Percentiles rank a stretch among this genome's conserved stretches.
Conservation (phyloP, 2,888 invertebrate genomes). For the Drosophila trichaetosa region DNA sequence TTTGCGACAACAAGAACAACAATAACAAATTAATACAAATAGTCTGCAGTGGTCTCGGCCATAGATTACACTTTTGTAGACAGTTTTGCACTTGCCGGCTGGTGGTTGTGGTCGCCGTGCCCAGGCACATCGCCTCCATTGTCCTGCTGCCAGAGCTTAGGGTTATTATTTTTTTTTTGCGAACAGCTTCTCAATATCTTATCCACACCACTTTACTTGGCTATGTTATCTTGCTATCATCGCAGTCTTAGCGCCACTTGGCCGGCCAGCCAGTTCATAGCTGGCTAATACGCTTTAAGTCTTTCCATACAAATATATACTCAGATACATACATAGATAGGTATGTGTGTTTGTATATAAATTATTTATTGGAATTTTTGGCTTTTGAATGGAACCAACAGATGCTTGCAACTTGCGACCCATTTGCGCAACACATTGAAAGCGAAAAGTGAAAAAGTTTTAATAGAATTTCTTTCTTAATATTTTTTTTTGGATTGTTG, state of each 20-base stretch:
- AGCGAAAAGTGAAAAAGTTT: constrained; percentile 72
- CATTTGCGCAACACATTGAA: constrained; percentile 36
- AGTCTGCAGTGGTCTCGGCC: constrained; percentile 73
- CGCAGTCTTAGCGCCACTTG: constrained; percentile 41
- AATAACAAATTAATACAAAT: constrained; percentile 78
- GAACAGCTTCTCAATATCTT: constrained; percentile 48
- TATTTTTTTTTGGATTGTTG: constrained; percentile 26
- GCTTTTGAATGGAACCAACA: constrained; percentile 63
- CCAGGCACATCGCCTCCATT: constrained; percentile 22
- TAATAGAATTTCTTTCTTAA: constrained; percentile 71
- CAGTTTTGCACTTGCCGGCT: constrained; percentile 66
- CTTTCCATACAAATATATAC: constrained; percentile 9
- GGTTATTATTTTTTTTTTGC: constrained; percentile 10
- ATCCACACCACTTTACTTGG: constrained; percentile 32
- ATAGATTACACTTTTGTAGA: constrained; percentile 76
- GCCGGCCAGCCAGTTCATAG: constrained; percentile 27
- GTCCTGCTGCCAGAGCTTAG: constrained; percentile 27
- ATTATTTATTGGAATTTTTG: constrained; percentile 80
- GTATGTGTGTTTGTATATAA: constrained; percentile 46
- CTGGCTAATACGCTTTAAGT: constrained; percentile 68
- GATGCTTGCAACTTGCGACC: constrained; percentile 26
- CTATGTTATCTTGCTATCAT: constrained; percentile 36
- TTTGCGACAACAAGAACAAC: constrained; percentile 25
- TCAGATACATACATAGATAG: constrained; percentile 3
- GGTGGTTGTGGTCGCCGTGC: constrained; percentile 13